Evolutionary conservation across 2,888 invertebrate genomes (phyloP).

Genomic region (Epiblema foenella): DNA sequence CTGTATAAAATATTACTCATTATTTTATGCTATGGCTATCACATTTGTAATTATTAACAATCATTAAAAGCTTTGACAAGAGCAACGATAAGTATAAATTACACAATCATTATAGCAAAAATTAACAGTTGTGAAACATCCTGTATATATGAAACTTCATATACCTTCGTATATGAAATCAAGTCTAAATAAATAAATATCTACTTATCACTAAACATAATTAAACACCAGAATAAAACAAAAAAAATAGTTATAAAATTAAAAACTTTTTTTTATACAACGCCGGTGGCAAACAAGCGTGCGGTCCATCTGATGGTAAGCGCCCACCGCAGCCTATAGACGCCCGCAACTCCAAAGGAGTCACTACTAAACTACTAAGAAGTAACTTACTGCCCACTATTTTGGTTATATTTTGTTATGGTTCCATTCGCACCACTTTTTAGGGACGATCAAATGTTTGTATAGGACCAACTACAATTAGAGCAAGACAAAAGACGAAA

Average conservation of each 20-base stretch:
- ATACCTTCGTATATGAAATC: not conserved
- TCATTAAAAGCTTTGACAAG: conserved; percentile 77
- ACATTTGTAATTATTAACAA: conserved; percentile 68
- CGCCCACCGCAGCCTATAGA: no score
- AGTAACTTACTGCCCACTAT: no score
- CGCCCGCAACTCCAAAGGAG: no score
- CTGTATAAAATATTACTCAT: conserved; percentile 32
- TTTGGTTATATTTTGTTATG: no score
- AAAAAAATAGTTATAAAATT: not conserved
- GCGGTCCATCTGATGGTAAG: no score
- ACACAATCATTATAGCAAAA: conserved; percentile 47
- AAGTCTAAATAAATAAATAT: not conserved
- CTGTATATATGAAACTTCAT: conserved; percentile 8
- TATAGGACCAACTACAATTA: no score
- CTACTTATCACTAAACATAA: not conserved
- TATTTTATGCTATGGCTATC: conserved; percentile 43
- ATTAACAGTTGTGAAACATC: conserved; percentile 28
- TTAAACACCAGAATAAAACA: not conserved
- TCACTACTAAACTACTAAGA: no score
- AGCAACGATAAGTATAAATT: conserved; percentile 63
- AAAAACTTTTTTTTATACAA: no score
- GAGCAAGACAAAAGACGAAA: no score
- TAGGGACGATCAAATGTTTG: no score
- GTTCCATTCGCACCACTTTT: no score
- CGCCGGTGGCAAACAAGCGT: no score